Conservation (phyloP, 2,888 invertebrate genomes). For the Harmothoe impar region DNA sequence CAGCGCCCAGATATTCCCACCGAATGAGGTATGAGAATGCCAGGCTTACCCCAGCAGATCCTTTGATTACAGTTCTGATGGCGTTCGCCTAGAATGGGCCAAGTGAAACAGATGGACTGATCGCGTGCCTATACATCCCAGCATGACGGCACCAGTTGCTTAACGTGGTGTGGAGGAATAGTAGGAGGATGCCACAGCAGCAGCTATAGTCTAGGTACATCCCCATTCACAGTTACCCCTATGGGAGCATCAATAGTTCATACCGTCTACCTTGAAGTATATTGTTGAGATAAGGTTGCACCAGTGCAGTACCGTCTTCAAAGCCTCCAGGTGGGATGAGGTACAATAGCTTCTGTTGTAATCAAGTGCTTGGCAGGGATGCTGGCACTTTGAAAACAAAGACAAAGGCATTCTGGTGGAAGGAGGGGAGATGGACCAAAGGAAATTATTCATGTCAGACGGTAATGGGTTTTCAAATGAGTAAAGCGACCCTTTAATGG, state of each 20-base stretch:
- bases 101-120: conserved; percentile 39
- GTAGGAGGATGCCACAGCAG: background rate
- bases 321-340: too few species aligned
- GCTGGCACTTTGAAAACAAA: too few species aligned
- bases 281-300: too few species aligned
- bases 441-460: too few species aligned
- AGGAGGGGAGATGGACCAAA: too few species aligned
- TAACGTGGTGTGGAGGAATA: background rate
- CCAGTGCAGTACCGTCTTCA: too few species aligned
- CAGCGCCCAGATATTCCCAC: conserved; percentile 2
- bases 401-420: too few species aligned
- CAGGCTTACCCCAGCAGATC: background rate
- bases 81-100: background rate
- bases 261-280: background rate
- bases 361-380: too few species aligned
- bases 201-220: background rate
- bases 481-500: too few species aligned
- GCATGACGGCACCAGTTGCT: conserved; percentile 12
- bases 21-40: conserved; percentile 27
- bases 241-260: conserved; percentile 2
- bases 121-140: background rate
- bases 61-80: conserved; percentile 42
- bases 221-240: background rate
- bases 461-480: too few species aligned
- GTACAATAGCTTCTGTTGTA: too few species aligned